Evolutionary conservation across 2,113 vertebrate species (phyloP).

Genomic region (Orycteropus afer): DNA sequence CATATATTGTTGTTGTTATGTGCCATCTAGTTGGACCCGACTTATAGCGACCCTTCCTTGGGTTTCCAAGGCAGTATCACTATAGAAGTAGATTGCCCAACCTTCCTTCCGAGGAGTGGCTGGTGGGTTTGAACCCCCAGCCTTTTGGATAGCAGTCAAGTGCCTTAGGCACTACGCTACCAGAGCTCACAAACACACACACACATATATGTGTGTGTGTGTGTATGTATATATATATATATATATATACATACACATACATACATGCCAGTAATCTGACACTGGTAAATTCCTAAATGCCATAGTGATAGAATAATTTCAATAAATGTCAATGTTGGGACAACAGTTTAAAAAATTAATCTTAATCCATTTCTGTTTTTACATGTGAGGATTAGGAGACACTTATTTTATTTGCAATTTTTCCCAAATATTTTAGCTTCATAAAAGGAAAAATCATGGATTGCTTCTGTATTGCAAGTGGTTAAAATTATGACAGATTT

Average conservation of each 20-base stretch:
- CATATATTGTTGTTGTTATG: too few relatives aligned
- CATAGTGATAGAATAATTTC: conserved; percentile 30
- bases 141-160: too few relatives aligned
- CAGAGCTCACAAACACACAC: too few relatives aligned
- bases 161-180: too few relatives aligned
- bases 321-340: not conserved
- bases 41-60: too few relatives aligned
- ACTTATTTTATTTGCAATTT: conserved; percentile 48
- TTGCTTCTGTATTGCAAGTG: not conserved
- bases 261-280: not conserved
- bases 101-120: too few relatives aligned
- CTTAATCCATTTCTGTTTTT: not conserved
- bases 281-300: not conserved
- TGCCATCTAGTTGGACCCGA: too few relatives aligned
- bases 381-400: not conserved
- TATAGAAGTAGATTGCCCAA: too few relatives aligned
- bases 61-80: too few relatives aligned
- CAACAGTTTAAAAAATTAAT: not conserved
- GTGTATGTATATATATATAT: too few relatives aligned
- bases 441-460: not conserved
- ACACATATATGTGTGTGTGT: too few relatives aligned
- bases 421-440: conserved; percentile 28
- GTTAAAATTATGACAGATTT: not conserved
- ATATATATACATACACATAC: not conserved
- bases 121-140: too few relatives aligned